Percentiles rank a stretch among this genome's conserved stretches.
Conservation (phyloP, 2,888 invertebrate genomes). For the Craniophora ligustri region DNA sequence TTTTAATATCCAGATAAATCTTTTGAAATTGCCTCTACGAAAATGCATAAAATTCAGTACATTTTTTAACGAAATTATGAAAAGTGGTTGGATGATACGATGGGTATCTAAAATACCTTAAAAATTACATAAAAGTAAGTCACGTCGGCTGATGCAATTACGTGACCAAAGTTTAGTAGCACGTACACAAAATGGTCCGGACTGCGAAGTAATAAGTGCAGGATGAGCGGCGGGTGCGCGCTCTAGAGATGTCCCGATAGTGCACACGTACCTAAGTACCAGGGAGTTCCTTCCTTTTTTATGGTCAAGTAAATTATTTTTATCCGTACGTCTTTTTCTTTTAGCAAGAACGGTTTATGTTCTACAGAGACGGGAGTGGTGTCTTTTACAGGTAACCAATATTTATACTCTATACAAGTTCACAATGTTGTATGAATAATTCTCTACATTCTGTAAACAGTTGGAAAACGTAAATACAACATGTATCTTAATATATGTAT, state of each 20-base stretch:
- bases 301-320: constrained; percentile 1
- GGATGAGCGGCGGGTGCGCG: constrained; percentile 28
- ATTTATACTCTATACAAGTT: background rate
- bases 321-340: background rate
- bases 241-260: constrained; percentile 46
- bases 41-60: background rate
- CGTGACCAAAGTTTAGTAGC: constrained; percentile 36
- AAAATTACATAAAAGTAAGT: constrained; percentile 35
- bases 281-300: constrained; percentile 33
- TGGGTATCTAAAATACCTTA: constrained; percentile 13
- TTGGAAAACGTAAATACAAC: too few species aligned
- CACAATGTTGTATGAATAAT: too few species aligned
- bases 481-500: too few species aligned
- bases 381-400: background rate
- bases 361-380: background rate
- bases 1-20: background rate
- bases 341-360: background rate
- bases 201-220: constrained; percentile 34
- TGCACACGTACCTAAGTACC: constrained; percentile 12
- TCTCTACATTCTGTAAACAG: too few species aligned
- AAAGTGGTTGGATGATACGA: background rate
- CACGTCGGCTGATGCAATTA: constrained; percentile 45
- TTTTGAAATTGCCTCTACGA: background rate
- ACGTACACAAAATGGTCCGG: constrained; percentile 37
- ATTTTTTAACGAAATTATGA: background rate